phyloP scores from a whole-genome alignment of 2,113 vertebrate species.

The Bambusicola thoracicus region DNA sequence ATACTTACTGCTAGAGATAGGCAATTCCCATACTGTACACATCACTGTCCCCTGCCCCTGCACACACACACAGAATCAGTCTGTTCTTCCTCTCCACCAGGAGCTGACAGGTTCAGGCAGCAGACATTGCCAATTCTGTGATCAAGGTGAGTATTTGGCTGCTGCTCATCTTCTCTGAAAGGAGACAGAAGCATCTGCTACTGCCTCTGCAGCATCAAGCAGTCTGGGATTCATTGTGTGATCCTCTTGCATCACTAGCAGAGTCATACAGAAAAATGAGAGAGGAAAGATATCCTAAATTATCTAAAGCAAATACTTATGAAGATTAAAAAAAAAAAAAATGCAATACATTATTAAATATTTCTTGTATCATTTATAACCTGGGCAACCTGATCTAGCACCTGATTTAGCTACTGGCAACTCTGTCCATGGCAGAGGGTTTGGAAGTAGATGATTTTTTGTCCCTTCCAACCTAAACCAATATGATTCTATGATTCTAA shows the following conservation, averaged over 20 bases:
- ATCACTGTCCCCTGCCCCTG: not conserved
- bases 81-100: not conserved
- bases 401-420: not conserved
- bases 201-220: not conserved
- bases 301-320: not conserved
- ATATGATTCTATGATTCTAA: not conserved
- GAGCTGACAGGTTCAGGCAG: not conserved
- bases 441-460: not conserved
- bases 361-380: not conserved
- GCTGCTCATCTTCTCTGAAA: not conserved
- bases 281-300: not conserved
- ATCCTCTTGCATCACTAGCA: not conserved
- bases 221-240: not conserved
- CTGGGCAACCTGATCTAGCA: not conserved
- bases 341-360: not conserved
- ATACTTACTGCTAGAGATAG: not conserved
- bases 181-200: not conserved
- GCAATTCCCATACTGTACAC: accelerated
- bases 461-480: not conserved
- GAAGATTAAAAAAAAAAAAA: not conserved
- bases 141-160: not conserved
- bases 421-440: not conserved
- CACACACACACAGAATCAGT: too few relatives aligned
- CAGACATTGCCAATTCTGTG: not conserved
- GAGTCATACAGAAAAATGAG: not conserved